Evolutionary conservation across 2,797 vertebrate species (phyloP), one percentile per base, ranked within the genome.

Genomic region (Chelon labrosus): DNA sequence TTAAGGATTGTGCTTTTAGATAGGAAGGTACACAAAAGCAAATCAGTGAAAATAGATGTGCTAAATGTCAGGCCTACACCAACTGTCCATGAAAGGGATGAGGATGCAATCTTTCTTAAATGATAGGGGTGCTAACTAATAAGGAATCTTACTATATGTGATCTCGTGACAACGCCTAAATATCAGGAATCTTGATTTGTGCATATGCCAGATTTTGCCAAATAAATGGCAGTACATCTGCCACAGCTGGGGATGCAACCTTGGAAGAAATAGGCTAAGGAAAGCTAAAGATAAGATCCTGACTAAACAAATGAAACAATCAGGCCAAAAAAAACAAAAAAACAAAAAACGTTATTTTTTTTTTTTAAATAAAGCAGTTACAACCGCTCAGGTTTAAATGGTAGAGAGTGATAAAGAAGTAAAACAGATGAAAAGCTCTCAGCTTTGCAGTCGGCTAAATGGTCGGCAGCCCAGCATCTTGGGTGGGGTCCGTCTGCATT

Each of bases 401-500:
- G 2, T 59, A 42, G 11, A 10, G 53, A 11, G 13, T 31, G 8
- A 44, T 16, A 3, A 10, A 20, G 17, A 58, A 55, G 51, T n/a
- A 4, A 13, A 60, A 49, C n/a, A 49, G 42, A 44, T 57, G 17
- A 70, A 79, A 67, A 49, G 22, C n/a, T 70, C 42, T 59, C n/a
- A 41, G 82, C 64, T 55, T 51, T 16, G 58, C 64, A 86, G 66
- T 79, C 61, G 65, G 77, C 70, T 83, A 55, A 79, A 81, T 72
- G 65, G 63, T 87, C 77, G 80, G 79, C 87, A 84, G 84, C 88
- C 63, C 86, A 84, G 88, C 88, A 84, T 93, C 93, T 95, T 93
- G 95, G 95, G 94, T 94, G 95, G 93, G 95, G 95, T 95, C 95
- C 92, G 91, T 95, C 95, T 95, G 94, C 95, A 95, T 94, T 95